phyloP scores from a whole-genome alignment of 2,888 invertebrate genomes.

The Zele albiditarsus region DNA sequence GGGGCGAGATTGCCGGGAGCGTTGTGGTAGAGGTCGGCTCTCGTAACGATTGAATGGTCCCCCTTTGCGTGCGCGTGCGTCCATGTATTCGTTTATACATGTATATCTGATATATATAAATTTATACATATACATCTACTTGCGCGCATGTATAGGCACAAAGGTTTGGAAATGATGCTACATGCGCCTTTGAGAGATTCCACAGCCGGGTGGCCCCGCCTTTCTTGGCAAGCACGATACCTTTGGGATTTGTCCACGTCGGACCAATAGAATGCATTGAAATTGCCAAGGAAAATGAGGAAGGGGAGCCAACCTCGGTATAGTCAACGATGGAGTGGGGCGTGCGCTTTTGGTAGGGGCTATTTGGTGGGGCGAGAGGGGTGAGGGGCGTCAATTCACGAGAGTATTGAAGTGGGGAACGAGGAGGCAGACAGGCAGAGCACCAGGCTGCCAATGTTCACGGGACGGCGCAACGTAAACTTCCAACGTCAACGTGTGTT shows the following conservation, averaged over 20 bases:
- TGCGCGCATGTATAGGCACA: neutral
- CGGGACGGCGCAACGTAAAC: conserved; percentile 54
- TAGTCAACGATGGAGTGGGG: conserved; percentile 30
- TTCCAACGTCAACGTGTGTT: conserved; percentile 45
- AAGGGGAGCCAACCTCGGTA: conserved; percentile 34
- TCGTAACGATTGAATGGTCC: conserved; percentile 56
- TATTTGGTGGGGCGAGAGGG: conserved; percentile 42
- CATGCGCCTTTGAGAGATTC: conserved; percentile 12
- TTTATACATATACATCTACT: neutral
- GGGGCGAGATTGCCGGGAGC: conserved; percentile 4
- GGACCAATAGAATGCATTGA: conserved; percentile 60
- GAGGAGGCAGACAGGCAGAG: conserved; percentile 46
- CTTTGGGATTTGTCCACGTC: conserved; percentile 69
- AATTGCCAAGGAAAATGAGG: conserved; percentile 39
- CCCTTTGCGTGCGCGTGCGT: conserved; percentile 25
- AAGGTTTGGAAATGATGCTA: neutral
- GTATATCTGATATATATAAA: neutral
- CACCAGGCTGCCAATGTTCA: conserved; percentile 59
- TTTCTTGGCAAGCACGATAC: conserved; percentile 61
- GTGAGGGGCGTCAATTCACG: conserved; percentile 61
- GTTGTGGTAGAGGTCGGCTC: conserved; percentile 47
- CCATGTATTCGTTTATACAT: conserved; percentile 2
- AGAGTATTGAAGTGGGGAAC: conserved; percentile 42
- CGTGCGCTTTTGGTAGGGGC: conserved; percentile 26
- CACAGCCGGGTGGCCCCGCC: conserved; percentile 58